Conservation (phyloP, 2,797 vertebrate genomes). For the Gastrophryne carolinensis region DNA sequence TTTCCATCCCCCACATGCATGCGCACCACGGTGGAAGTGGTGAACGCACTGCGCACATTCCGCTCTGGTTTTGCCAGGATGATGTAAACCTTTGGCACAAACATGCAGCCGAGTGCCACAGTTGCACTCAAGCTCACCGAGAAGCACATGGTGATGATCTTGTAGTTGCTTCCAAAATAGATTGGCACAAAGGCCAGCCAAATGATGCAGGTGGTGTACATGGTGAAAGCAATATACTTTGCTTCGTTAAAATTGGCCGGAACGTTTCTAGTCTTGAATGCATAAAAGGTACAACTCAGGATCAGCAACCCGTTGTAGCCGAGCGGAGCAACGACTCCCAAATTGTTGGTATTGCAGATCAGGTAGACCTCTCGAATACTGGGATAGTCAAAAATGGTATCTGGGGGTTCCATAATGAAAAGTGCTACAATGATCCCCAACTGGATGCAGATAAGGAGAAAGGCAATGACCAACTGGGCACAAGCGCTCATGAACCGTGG, state of each 20-base stretch:
- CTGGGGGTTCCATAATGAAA: slow-evolving; percentile 93
- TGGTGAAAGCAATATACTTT: slow-evolving; percentile 97
- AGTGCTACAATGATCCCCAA: slow-evolving; percentile 93
- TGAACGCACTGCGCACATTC: slow-evolving; percentile 96
- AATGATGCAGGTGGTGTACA: slow-evolving; percentile 98
- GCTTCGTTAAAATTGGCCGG: slow-evolving; percentile 98
- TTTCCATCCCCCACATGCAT: slow-evolving; percentile 98
- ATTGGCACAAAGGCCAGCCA: slow-evolving; percentile 98
- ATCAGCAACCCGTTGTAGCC: slow-evolving; percentile 95
- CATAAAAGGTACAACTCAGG: slow-evolving; percentile 97
- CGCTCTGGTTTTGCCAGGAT: slow-evolving; percentile 97
- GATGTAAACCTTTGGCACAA: slow-evolving; percentile 97
- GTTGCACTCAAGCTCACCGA: slow-evolving; percentile 96
- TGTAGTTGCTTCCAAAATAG: slow-evolving; percentile 99
- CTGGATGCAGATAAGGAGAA: slow-evolving; percentile 92
- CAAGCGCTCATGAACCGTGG: slow-evolving; percentile 99
- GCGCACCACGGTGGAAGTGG: slow-evolving; percentile 94
- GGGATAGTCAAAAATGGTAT: slow-evolving; percentile 92
- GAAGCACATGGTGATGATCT: slow-evolving; percentile 99
- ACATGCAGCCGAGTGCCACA: slow-evolving; percentile 95
- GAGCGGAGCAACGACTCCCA: slow-evolving; percentile 92
- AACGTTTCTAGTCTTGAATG: slow-evolving; percentile 97
- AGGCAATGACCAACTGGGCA: slow-evolving; percentile 94
- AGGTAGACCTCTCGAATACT: slow-evolving; percentile 94
- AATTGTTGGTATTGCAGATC: slow-evolving; percentile 93